Evolutionary conservation across 2,888 invertebrate species (phyloP).

Genomic region (Yponomeuta evonymella): DNA sequence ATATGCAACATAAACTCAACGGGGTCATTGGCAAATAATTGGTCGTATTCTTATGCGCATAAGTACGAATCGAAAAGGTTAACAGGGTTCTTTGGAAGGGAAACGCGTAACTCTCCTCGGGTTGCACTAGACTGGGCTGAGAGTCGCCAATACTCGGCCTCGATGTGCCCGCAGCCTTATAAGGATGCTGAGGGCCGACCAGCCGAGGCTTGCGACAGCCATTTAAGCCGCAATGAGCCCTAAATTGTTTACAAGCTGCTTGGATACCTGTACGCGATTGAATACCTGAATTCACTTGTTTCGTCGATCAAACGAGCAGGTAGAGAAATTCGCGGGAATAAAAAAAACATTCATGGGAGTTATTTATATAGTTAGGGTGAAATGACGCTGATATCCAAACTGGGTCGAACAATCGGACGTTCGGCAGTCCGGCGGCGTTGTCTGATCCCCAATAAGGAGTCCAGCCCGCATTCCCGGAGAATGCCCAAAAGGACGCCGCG

Average conservation of each 20-base stretch:
- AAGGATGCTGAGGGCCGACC: conserved; percentile 56
- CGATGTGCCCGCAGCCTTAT: conserved; percentile 53
- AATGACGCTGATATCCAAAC: conserved; percentile 60
- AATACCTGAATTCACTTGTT: conserved; percentile 3
- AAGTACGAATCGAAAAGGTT: conserved; percentile 24
- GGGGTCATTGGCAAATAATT: conserved; percentile 20
- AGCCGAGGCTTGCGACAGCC: conserved; percentile 43
- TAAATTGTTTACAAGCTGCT: conserved; percentile 52
- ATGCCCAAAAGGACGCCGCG: conserved; percentile 64
- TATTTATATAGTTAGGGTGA: conserved; percentile 32
- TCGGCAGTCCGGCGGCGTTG: conserved; percentile 48
- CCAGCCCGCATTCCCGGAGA: conserved; percentile 44
- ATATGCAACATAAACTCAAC: conserved; percentile 12
- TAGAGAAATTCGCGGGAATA: conserved; percentile 1
- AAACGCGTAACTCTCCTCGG: conserved; percentile 9
- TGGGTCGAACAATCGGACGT: conserved; percentile 64
- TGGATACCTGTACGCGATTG: conserved; percentile 41
- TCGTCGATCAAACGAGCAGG: conserved; percentile 9
- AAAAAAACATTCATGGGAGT: conserved; percentile 7
- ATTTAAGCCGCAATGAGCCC: conserved; percentile 52
- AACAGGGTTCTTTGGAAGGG: conserved; percentile 20
- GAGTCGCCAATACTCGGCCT: conserved; percentile 41
- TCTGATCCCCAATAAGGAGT: conserved; percentile 65
- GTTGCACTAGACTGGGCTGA: conserved; percentile 10
- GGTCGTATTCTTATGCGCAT: conserved; percentile 17